Evolutionary conservation across 2,797 vertebrate species (phyloP).

Genomic region (Malurus leucopterus): DNA sequence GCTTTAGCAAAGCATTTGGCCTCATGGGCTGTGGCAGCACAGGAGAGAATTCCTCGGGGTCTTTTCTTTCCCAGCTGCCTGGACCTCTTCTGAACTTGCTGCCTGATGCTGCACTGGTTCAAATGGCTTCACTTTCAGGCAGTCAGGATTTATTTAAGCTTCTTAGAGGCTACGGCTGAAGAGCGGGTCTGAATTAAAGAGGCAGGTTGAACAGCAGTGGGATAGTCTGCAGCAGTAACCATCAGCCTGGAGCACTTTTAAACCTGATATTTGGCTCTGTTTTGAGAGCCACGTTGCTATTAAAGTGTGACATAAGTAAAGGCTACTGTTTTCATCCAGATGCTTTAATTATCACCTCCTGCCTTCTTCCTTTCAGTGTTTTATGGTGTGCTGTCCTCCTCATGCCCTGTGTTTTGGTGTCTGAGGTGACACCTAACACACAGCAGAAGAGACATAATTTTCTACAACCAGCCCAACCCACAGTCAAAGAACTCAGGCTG

Average conservation of each 20-base stretch:
- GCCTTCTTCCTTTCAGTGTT: not conserved
- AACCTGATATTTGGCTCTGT: not conserved
- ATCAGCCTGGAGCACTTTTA: constrained; percentile 5
- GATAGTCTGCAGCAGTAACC: not conserved
- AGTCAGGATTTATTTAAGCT: constrained; percentile 23
- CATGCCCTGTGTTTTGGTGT: not conserved
- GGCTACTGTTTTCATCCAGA: constrained; percentile 8
- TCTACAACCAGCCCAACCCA: not conserved
- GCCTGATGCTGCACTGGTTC: not conserved
- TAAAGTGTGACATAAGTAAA: not conserved
- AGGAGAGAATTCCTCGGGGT: not conserved
- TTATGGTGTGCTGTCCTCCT: not conserved
- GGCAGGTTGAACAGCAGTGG: constrained; percentile 12
- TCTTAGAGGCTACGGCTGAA: not conserved
- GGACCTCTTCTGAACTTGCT: constrained; percentile 48
- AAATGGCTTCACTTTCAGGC: constrained; percentile 45
- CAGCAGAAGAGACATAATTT: not conserved
- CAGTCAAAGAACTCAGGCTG: not conserved
- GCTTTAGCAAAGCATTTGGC: constrained; percentile 89
- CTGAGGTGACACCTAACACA: not conserved
- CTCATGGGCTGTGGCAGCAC: constrained; percentile 12
- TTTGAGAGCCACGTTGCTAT: not conserved
- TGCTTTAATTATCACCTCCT: not conserved
- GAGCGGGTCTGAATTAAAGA: not conserved
- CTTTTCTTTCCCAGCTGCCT: constrained; percentile 8